Base-by-base conservation (phyloP, 2,888 invertebrate genomes). In the Thymelicus lineola region DNA sequence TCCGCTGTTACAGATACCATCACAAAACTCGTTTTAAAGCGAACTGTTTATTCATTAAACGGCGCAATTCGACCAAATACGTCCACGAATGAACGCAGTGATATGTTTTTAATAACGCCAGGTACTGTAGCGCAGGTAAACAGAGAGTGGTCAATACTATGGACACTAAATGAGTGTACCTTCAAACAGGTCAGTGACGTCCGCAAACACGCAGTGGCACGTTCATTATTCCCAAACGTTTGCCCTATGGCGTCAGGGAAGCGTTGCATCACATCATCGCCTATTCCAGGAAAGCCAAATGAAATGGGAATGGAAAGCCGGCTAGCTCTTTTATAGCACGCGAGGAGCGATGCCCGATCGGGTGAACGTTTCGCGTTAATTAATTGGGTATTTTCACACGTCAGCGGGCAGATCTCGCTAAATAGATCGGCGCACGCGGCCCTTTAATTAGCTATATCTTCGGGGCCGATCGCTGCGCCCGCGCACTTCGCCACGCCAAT, bases 351-450 rank as follows among this genome's bases (percentile, higher is more conserved):
- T 86, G 88, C 79, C 87, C 79, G 84, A 86, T 86, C 81, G 80
- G 78, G 83, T 76, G 80, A 83, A 81, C 83, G 89, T 89, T 88
- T 85, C 88, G 88, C 90, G 90, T 89, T 93, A 93, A 93, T 93
- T 93, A 93, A 93, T 93, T 93, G 93, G 93, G 86, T 92, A 91
- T 93, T 93, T 93, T 93, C 93, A 93, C 93, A 93, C 93, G 93
- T 93, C 93, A 93, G 82, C 86, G 86, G 87, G 86, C 86, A 91
- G 91, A 93, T 93, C 93, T 90, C 83, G 86, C 91, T 91, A 90
- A 93, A 91, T 92, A 93, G 93, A 93, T 93, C 93, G 89, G 87
- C 84, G 86, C 84, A 83, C 84, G 84, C 82, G 90, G 88, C 85
- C 91, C 91, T 93, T 70, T 93, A 91, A 93, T 93, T 93, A 93